Percentiles rank a stretch among this genome's conserved stretches.
These are phyloP conservation scores for Connochaetes taurinus DNA, from an alignment of 2,113 vertebrate species.

Conservation along the genomic window DNA sequence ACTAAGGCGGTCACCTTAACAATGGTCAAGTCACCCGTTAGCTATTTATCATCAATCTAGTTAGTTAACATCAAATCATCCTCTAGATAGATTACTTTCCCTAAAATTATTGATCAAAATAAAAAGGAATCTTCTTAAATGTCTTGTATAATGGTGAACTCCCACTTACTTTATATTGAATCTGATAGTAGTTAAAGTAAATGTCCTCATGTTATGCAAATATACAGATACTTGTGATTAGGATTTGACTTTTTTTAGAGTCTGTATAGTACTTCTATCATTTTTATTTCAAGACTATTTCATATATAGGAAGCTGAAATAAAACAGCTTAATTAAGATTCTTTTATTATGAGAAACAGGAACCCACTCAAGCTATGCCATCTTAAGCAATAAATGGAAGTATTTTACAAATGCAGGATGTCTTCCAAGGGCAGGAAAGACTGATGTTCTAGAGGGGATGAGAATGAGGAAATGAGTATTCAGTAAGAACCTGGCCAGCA, in stretches of 20 bases:
- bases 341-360: not conserved
- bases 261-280: not conserved
- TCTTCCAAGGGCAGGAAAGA: not conserved
- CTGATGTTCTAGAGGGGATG: not conserved
- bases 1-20: not conserved
- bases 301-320: not conserved
- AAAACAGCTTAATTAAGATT: not conserved
- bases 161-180: not conserved
- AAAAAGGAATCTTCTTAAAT: not conserved
- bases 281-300: slow-evolving; percentile 33
- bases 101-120: not conserved
- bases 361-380: not conserved
- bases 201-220: not conserved
- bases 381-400: not conserved
- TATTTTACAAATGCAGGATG: not conserved
- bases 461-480: not conserved
- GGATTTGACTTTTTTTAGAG: not conserved
- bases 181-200: not conserved
- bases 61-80: not conserved
- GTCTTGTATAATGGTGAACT: not conserved
- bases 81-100: not conserved
- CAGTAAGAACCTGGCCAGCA: too few relatives aligned
- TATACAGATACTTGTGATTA: not conserved
- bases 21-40: not conserved
- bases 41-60: not conserved